Evolutionary conservation across 2,888 invertebrate genomes (phyloP).

Genomic region (Seira ritae): DNA sequence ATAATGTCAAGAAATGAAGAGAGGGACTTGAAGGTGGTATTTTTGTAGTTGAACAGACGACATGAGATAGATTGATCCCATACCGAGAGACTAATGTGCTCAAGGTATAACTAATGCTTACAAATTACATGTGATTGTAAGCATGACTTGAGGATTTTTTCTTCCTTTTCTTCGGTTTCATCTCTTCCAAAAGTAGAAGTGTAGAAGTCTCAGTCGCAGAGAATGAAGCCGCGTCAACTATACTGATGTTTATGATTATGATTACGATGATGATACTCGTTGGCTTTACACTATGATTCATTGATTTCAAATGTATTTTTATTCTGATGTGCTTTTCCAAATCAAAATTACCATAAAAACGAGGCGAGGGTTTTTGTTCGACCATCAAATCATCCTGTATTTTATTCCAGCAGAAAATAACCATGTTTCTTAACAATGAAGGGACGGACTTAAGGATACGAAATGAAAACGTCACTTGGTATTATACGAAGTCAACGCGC

Average conservation of each 20-base stretch:
- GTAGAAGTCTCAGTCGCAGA: neutral
- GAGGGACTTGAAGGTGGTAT: constrained; percentile 25
- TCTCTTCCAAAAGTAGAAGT: neutral
- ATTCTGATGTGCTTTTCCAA: too few relatives aligned
- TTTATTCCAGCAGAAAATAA: too few relatives aligned
- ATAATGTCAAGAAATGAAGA: too few relatives aligned
- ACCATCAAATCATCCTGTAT: too few relatives aligned
- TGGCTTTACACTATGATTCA: neutral
- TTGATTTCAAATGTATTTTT: too few relatives aligned
- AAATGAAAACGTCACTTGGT: constrained; percentile 53
- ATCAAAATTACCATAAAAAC: too few relatives aligned
- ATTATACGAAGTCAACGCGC: neutral
- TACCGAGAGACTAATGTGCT: constrained; percentile 71
- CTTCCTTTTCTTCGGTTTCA: neutral
- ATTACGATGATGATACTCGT: neutral
- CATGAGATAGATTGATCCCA: constrained; percentile 66
- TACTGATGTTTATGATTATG: neutral
- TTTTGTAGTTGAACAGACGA: constrained; percentile 22
- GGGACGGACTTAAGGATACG: too few relatives aligned
- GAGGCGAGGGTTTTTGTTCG: too few relatives aligned
- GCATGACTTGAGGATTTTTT: constrained; percentile 47
- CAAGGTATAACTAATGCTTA: constrained; percentile 71
- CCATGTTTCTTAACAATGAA: too few relatives aligned
- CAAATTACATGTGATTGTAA: constrained; percentile 67
- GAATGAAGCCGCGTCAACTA: too few relatives aligned